Evolutionary conservation across 1,140 invertebrate genomes (phyloP).

Genomic region (Formica exsecta): DNA sequence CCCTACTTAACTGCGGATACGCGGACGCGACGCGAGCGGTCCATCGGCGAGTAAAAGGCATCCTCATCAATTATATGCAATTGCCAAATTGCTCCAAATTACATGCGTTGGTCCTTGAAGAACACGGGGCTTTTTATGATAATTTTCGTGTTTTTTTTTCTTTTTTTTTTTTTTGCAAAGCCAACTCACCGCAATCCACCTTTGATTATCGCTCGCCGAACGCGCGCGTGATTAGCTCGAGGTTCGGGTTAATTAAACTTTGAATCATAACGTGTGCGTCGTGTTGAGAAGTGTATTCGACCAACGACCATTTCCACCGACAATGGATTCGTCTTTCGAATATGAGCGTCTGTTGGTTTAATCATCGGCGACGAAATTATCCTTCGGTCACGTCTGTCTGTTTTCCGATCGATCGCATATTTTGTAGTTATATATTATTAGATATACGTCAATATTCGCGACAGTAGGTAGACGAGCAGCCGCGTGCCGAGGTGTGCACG

Average conservation of each 20-base stretch:
- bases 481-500: slow-evolving; percentile 14
- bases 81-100: slow-evolving; percentile 86
- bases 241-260: slow-evolving; percentile 31
- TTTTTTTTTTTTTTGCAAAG: slow-evolving; percentile 13
- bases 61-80: slow-evolving; percentile 85
- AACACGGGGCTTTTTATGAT: slow-evolving; percentile 65
- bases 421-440: too few relatives aligned
- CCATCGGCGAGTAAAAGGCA: slow-evolving; percentile 82
- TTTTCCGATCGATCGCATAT: too few relatives aligned
- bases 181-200: background rate
- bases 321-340: background rate
- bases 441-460: background rate
- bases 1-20: slow-evolving; percentile 82
- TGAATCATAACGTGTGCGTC: background rate
- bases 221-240: slow-evolving; percentile 9
- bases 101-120: slow-evolving; percentile 73
- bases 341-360: background rate
- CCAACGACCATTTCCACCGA: background rate
- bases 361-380: too few relatives aligned
- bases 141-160: slow-evolving; percentile 48
- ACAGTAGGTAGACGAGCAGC: slow-evolving; percentile 7
- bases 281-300: too few relatives aligned
- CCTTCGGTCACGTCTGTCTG: too few relatives aligned
- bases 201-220: slow-evolving; percentile 48
- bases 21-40: slow-evolving; percentile 73